phyloP scores from a whole-genome alignment of 1,140 invertebrate genomes.

The Rhysida immarginata region DNA sequence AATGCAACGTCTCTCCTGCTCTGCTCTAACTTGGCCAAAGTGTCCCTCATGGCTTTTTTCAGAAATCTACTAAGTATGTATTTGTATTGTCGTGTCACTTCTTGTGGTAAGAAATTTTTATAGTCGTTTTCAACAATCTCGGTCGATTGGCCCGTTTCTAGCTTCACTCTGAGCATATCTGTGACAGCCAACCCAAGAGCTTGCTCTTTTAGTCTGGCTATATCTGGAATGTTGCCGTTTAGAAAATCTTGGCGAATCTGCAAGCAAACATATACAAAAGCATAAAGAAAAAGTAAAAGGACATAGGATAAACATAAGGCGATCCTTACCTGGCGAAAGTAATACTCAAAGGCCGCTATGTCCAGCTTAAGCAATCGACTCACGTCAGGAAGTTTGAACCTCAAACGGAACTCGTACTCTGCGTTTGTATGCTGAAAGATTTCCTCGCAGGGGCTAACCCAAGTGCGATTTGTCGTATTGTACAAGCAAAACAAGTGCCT shows the following conservation, averaged over 20 bases:
- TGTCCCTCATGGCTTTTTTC: constrained; percentile 11
- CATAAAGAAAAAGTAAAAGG: neutral
- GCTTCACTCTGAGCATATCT: constrained; percentile 60
- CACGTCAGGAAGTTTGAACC: constrained; percentile 51
- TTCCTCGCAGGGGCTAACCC: constrained; percentile 43
- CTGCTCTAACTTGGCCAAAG: constrained; percentile 7
- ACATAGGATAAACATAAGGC: neutral
- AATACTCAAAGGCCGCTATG: constrained; percentile 58
- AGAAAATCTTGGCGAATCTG: constrained; percentile 53
- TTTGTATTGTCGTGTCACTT: constrained; percentile 41
- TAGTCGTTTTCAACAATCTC: constrained; percentile 55
- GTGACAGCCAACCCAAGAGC: constrained; percentile 62
- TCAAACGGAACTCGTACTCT: constrained; percentile 48
- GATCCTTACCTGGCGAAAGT: constrained; percentile 49
- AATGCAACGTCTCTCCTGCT: constrained; percentile 12
- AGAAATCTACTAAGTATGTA: constrained; percentile 6
- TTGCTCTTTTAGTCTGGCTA: constrained; percentile 55
- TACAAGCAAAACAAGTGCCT: constrained; percentile 57
- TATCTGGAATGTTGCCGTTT: constrained; percentile 56
- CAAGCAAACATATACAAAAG: neutral
- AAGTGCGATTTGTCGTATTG: constrained; percentile 40
- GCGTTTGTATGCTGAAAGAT: constrained; percentile 33
- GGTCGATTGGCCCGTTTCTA: constrained; percentile 46
- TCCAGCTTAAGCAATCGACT: constrained; percentile 48
- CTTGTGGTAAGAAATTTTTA: constrained; percentile 62